Evolutionary conservation across 2,888 invertebrate genomes (phyloP), one percentile per base, ranked within the genome.

Genomic region (Orchestes rusci): DNA sequence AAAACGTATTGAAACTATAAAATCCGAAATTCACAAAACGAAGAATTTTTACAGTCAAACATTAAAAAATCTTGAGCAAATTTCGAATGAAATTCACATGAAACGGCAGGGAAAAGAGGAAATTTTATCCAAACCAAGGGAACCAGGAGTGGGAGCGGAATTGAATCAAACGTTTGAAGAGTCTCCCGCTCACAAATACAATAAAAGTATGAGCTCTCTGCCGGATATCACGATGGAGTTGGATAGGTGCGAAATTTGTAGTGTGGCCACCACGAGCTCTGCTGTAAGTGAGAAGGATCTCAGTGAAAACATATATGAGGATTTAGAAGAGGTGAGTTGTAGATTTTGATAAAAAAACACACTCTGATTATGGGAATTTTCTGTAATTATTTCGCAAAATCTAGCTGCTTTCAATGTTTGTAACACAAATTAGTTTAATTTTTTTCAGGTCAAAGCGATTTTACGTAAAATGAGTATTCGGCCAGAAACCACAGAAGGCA

Each of bases 1-100:
- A 63, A 79, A 78, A 54, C 80, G 87, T 59, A 88, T 93, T 13
- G 84, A 86, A 57, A 79, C 80, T 54, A 71, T 95, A 10, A 89
- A 92, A 59, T 76, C 77, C 43, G 82, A 84, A 39, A 86, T 95
- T 35, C 74, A 79, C 12, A 77, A 78, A 59, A 82, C 89, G 2
- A 95, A 95, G 67, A 73, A 70, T 51, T 79, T 83, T 34, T 94
- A 95, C 68, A 77, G 90, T 1, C 79, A 79, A 50, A 86, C 92
- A 0, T 73, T 95, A 32, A 82, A 83, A 54, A 82, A 84, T 52
- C 73, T 95, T 18, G 94, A 94, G 66, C 80, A 82, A 55, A 94
- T 95, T 49, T 93, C 93, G 5, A 91, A 93, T 69, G 90, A 92
- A 62, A 93, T 92, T 53, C 91, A 92, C 64, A 69, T 72, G 62